Percentiles rank a stretch among this genome's conserved stretches.
phyloP scores from a whole-genome alignment of 2,888 invertebrate species.

The Ennomos erosarius region DNA sequence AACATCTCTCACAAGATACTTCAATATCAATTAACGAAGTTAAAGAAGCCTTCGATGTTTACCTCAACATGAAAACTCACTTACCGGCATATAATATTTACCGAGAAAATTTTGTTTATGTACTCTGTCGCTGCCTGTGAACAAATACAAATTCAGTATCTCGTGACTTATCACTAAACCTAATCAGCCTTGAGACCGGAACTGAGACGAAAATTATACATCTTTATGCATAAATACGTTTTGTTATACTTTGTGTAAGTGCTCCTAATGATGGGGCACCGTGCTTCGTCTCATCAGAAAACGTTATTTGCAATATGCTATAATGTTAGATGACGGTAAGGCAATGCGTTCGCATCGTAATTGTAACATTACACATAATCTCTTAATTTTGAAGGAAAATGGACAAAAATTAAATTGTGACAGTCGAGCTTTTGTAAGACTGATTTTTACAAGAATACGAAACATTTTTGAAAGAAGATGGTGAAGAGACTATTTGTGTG shows the following conservation, averaged over 20 bases:
- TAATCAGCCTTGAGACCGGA: neutral
- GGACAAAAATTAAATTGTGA: neutral
- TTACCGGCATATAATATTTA: conserved; percentile 1
- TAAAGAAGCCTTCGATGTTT: conserved; percentile 2
- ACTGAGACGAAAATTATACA: conserved; percentile 8
- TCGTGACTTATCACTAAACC: no score
- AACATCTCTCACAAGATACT: no score
- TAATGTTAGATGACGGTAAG: conserved; percentile 10
- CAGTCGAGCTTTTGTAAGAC: neutral
- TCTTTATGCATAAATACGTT: conserved; percentile 1
- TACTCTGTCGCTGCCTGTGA: neutral
- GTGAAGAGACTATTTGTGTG: neutral
- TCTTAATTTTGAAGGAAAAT: conserved; percentile 5
- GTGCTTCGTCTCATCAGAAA: conserved; percentile 21
- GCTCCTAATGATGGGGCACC: conserved; percentile 14
- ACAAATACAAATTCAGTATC: no score
- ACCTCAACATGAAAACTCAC: conserved; percentile 5
- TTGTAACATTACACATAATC: conserved; percentile 16
- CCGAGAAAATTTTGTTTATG: neutral
- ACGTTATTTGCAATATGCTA: conserved; percentile 23
- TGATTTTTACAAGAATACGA: no score
- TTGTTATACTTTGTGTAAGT: conserved; percentile 18
- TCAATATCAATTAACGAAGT: conserved; percentile 4
- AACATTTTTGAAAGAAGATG: no score
- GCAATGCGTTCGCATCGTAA: conserved; percentile 25